Evolutionary conservation across 2,888 invertebrate genomes (phyloP), one percentile per base, ranked within the genome.

Genomic region (Baronia brevicornis): DNA sequence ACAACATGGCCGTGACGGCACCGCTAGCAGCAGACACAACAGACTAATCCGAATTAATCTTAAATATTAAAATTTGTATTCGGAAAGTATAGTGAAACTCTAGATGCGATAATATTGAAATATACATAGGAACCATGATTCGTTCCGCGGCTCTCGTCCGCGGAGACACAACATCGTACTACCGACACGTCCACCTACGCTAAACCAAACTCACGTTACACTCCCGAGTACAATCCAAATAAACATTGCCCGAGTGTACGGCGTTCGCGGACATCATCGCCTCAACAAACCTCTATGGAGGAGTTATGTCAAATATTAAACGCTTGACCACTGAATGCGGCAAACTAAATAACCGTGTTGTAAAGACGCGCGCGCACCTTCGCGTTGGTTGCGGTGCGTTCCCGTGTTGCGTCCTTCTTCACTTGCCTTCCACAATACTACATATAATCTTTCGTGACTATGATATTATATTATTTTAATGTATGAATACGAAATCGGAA

Each of bases 81-180:
- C 80, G 82, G 84, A 79, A 82, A 84, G 80, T 80, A 82, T 78
- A 80, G 77, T 79, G 80, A 84, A 82, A 82, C 80, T 80, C 78
- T 84, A 84, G 79, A 82, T 79, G 84, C 82, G 79, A 75, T 78
- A 80, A 82, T 82, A 84, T 84, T 85, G 85, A 85, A 84, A 85
- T 85, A 80, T 85, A 85, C 84, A 84, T 85, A 85, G 85, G 85
- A 86, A 85, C 85, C 85, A 84, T 85, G 82, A 84, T 84, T 80
- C 77, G 63, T 71, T 68, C 80, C 84, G 80, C 79, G 78, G 54
- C 67, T 54, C 45, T 51, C 62, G 68, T 60, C 79, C 78, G 73
- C 78, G 82, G 79, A 75, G 73, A 72, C 73, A 77, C 74, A 70
- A 75, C 77, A 67, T 74, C 80, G 75, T 70, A 68, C 74, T 79